These are phyloP conservation scores for Perdita meconis DNA, from an alignment of 2,888 invertebrate genomes.

Conservation along the genomic window DNA sequence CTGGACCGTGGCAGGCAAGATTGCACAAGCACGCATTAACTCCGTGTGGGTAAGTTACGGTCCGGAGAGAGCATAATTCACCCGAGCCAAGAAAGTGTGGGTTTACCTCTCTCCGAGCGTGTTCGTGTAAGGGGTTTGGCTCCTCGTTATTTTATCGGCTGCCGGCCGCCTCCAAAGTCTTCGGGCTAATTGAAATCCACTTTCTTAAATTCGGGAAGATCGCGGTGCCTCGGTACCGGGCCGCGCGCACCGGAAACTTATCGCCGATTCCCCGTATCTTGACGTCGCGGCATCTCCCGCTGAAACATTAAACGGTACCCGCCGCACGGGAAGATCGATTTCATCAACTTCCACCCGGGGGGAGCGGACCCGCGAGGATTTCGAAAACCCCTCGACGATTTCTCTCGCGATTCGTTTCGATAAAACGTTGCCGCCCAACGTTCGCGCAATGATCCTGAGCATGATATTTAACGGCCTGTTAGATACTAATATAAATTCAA, in stretches of 20 bases:
- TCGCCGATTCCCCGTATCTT: slow-evolving; percentile 46
- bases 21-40: slow-evolving; percentile 82
- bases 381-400: slow-evolving; percentile 18
- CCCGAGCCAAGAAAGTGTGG: slow-evolving; percentile 76
- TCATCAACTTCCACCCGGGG: slow-evolving; percentile 25
- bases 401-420: slow-evolving; percentile 13
- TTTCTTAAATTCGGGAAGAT: slow-evolving; percentile 74
- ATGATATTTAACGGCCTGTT: too few species aligned
- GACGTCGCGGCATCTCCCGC: slow-evolving; percentile 49
- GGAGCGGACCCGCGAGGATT: too few species aligned
- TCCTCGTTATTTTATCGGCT: slow-evolving; percentile 79
- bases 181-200: slow-evolving; percentile 78
- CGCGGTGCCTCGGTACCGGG: slow-evolving; percentile 42
- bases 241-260: slow-evolving; percentile 48
- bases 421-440: too few species aligned
- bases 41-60: slow-evolving; percentile 81
- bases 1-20: slow-evolving; percentile 73
- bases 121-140: slow-evolving; percentile 75
- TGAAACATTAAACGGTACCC: slow-evolving; percentile 58
- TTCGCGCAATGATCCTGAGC: too few species aligned
- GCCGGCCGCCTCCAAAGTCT: slow-evolving; percentile 68
- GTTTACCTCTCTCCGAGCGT: slow-evolving; percentile 65
- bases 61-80: slow-evolving; percentile 80
- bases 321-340: slow-evolving; percentile 47
- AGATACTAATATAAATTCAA: too few species aligned